Evolutionary conservation across 2,888 invertebrate species (phyloP).

Genomic region (Autographa pulchrina): DNA sequence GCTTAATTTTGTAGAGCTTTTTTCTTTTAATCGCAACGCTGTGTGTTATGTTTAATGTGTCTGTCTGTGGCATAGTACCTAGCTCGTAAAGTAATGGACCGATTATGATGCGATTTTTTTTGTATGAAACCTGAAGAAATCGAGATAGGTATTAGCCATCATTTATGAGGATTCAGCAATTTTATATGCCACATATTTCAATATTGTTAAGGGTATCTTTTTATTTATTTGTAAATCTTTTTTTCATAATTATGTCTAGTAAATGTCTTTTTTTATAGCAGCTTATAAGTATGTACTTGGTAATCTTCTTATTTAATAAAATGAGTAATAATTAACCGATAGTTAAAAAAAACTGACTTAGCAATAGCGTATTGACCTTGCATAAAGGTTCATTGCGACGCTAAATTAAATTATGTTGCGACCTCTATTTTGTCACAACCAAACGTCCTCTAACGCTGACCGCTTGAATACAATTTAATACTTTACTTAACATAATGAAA

Average conservation of each 20-base stretch:
- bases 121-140: too few species aligned
- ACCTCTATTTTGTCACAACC: conserved; percentile 44
- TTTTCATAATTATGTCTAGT: background rate
- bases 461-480: conserved; percentile 29
- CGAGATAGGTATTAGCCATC: too few species aligned
- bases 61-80: too few species aligned
- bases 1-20: background rate
- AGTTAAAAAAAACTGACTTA: conserved; percentile 18
- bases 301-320: too few species aligned
- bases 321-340: background rate
- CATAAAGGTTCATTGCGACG: conserved; percentile 47
- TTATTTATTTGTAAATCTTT: too few species aligned
- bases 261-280: background rate
- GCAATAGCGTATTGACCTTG: conserved; percentile 43
- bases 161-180: too few species aligned
- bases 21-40: background rate
- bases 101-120: too few species aligned
- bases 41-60: too few species aligned
- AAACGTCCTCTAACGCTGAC: conserved; percentile 33
- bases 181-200: too few species aligned
- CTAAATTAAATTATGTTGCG: conserved; percentile 33
- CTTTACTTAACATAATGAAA: conserved; percentile 18
- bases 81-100: too few species aligned
- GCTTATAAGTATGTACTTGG: too few species aligned
- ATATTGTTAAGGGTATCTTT: too few species aligned